phyloP scores from a whole-genome alignment of 1,140 invertebrate species.

The Drosophila rhopaloa region DNA sequence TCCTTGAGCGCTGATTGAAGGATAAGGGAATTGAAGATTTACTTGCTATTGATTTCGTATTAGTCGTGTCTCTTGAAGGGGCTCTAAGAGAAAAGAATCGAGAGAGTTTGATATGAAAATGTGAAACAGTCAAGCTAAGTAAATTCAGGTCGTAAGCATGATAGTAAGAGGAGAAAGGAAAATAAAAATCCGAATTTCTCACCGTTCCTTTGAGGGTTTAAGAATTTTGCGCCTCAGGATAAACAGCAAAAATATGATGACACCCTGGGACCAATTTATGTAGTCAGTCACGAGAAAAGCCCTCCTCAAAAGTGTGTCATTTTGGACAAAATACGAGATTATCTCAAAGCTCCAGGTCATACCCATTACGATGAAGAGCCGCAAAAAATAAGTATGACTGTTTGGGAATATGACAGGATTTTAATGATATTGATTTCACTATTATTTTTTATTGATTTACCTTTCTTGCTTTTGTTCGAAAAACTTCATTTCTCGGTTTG shows the following conservation, averaged over 20 bases:
- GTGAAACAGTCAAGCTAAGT: too few species aligned
- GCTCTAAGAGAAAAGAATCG: too few species aligned
- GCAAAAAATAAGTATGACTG: slow-evolving; percentile 89
- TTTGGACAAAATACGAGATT: slow-evolving; percentile 69
- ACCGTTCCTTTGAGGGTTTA: slow-evolving; percentile 51
- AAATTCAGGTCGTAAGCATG: too few species aligned
- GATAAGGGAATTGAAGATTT: too few species aligned
- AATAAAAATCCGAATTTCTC: slow-evolving; percentile 6
- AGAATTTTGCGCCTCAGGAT: slow-evolving; percentile 79
- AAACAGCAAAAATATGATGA: slow-evolving; percentile 87
- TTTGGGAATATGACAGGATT: slow-evolving; percentile 10
- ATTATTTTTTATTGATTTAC: background rate
- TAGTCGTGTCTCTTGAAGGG: too few species aligned
- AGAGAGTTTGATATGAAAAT: too few species aligned
- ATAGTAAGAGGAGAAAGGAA: too few species aligned
- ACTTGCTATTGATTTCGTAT: too few species aligned
- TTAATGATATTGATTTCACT: too few species aligned
- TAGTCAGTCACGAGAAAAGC: slow-evolving; percentile 85
- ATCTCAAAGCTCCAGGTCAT: slow-evolving; percentile 90
- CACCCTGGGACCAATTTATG: slow-evolving; percentile 85
- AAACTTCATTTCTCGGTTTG: slow-evolving; percentile 72
- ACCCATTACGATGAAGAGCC: slow-evolving; percentile 90
- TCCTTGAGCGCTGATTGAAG: too few species aligned
- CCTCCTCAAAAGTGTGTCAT: slow-evolving; percentile 22
- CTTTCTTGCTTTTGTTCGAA: slow-evolving; percentile 20